Base-by-base conservation (phyloP, 2,113 vertebrate species). In the Diphyllodes magnificus region DNA sequence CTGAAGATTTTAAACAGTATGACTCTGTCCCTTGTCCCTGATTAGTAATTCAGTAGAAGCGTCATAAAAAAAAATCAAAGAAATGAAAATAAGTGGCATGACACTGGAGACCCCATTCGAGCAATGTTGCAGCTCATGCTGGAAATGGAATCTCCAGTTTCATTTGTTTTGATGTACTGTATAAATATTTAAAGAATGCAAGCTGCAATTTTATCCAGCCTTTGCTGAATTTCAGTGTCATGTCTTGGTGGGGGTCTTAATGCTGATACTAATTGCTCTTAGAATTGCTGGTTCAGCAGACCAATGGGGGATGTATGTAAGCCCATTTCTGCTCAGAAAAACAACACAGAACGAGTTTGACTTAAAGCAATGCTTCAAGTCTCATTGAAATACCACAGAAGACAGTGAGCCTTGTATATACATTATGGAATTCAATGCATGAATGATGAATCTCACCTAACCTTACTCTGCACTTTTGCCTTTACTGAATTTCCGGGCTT, bases 111-210 rank as follows among this genome's bases (percentile, higher is more conserved):
- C 92, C 92, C 73, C 93, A 70, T 93, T 89, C 13, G 20, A 96
- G 86, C 77, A 94, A 86, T 83, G 64, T 78, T 94, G 90, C 79
- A 96, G 92, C 64, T 96, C 93, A 96, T 78, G 93, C 92, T 96
- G 96, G 92, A 97, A 96, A 86, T 82, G 81, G 81, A 96, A 96
- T 97, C 92, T 97, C 95, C 81, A 94, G 77, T 97, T 97, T 96
- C 95, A 93, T 96, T 97, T 96, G 92, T 97, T 97, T 94, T 96
- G 93, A 95, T 97, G 96, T 96, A 93, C 95, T 96, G 44, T 96
- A 95, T 97, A 97, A 97, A 96, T 96, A 96, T 97, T 97, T 97
- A 95, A 96, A 96, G 92, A 96, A 97, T 96, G 93, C 91, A 92
- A 92, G 54, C 95, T 95, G 90, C 92, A 96, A 87, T 96, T 93